Evolutionary conservation across 1,140 invertebrate genomes (phyloP).

Genomic region (Gerris buenoi): DNA sequence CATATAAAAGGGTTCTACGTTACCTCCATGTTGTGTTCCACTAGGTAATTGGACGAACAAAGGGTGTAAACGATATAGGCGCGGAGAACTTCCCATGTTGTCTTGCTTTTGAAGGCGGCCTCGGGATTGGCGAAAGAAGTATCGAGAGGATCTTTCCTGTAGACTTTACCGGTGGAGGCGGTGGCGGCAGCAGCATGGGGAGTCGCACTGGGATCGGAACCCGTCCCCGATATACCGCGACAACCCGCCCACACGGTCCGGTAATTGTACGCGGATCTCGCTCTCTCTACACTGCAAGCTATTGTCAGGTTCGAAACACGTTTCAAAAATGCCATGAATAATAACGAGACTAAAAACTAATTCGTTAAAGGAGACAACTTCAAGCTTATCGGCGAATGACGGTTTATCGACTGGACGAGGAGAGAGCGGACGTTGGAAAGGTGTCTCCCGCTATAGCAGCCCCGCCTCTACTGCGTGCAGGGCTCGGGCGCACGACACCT

Average conservation of each 20-base stretch:
- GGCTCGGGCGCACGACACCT: not conserved
- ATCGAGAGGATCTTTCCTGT: conserved; percentile 57
- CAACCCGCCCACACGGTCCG: not conserved
- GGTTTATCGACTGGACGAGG: not conserved
- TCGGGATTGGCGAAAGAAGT: conserved; percentile 67
- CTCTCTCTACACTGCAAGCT: not conserved
- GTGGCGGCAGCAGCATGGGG: not conserved
- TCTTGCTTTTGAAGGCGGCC: conserved; percentile 85
- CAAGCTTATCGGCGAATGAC: not conserved
- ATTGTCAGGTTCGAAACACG: not conserved
- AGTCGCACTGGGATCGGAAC: conserved; percentile 1
- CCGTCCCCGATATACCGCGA: not conserved
- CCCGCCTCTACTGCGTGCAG: not conserved
- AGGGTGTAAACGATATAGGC: conserved; percentile 86
- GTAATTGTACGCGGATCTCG: not conserved
- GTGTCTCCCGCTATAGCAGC: not conserved
- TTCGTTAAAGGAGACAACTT: too few relatives aligned
- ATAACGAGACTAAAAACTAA: not conserved
- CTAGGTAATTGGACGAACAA: conserved; percentile 76
- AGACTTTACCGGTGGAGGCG: conserved; percentile 9
- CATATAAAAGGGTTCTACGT: conserved; percentile 28
- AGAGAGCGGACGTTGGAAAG: not conserved
- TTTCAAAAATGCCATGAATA: conserved; percentile 5
- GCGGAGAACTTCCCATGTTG: conserved; percentile 77
- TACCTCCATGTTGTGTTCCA: conserved; percentile 90